Evolutionary conservation across 2,113 vertebrate species (phyloP).

Genomic region (Odocoileus hemionus): DNA sequence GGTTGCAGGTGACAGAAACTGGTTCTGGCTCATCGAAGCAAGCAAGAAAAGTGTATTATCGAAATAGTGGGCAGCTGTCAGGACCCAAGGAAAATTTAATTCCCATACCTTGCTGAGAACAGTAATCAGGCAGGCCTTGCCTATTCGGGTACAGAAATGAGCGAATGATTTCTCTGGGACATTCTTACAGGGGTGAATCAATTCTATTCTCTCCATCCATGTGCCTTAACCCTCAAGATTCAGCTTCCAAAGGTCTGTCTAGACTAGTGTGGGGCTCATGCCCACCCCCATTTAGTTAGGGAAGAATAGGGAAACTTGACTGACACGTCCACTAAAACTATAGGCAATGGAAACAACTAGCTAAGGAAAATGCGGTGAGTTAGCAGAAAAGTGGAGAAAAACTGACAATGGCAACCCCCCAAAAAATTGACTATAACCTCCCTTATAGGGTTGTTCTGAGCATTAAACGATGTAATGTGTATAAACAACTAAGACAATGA

Average conservation of each 20-base stretch:
- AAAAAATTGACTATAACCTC: background rate
- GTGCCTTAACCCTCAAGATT: background rate
- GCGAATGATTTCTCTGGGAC: background rate
- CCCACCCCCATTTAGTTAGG: background rate
- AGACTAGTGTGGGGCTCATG: background rate
- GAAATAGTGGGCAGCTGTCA: background rate
- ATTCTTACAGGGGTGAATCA: background rate
- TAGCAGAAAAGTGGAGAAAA: background rate
- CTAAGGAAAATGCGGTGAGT: background rate
- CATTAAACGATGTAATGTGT: fast-evolving
- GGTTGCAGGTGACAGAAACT: background rate
- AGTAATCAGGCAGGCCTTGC: background rate
- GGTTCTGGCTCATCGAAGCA: background rate
- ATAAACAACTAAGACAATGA: background rate
- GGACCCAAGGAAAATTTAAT: background rate
- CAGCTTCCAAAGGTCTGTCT: background rate
- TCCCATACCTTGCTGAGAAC: background rate
- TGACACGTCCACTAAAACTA: background rate
- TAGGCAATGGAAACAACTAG: background rate
- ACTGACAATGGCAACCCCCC: background rate
- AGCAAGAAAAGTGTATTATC: background rate
- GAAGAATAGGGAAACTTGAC: background rate
- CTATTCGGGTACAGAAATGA: background rate
- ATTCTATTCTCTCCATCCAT: background rate
- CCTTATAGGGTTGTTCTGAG: background rate